Evolutionary conservation across 1,140 invertebrate species (phyloP).

Genomic region (Apis dorsata): DNA sequence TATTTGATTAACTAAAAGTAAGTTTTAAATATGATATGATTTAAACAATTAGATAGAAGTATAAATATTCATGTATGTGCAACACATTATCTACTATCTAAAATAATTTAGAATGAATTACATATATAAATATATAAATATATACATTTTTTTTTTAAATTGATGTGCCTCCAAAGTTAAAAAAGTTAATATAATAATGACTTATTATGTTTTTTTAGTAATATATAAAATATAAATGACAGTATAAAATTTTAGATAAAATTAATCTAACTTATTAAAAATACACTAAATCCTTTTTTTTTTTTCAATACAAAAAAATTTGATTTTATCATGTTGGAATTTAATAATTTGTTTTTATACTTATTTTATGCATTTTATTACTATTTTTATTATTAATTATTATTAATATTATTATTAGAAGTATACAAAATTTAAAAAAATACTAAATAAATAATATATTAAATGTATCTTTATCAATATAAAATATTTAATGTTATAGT

Average conservation of each 20-base stretch:
- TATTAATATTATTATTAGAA: background rate
- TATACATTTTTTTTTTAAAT: constrained; percentile 2
- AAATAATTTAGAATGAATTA: constrained; percentile 14
- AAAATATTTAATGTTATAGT: background rate
- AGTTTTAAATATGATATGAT: background rate
- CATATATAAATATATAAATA: background rate
- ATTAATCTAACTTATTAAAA: constrained; percentile 4
- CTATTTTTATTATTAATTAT: no score
- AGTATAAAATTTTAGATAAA: background rate
- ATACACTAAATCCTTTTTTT: constrained; percentile 1
- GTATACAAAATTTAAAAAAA: background rate
- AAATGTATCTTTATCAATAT: constrained; percentile 25
- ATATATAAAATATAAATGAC: constrained; percentile 1
- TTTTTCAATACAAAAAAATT: background rate
- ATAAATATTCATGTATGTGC: constrained; percentile 4
- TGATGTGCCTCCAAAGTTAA: constrained; percentile 29
- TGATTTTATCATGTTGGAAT: background rate
- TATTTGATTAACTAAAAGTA: background rate
- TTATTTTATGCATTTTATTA: background rate
- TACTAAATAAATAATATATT: constrained; percentile 19
- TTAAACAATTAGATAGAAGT: constrained; percentile 21
- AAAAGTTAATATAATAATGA: constrained; percentile 18
- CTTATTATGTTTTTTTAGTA: background rate
- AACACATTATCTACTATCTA: constrained; percentile 18
- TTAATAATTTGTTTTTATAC: background rate